Conservation (phyloP, 2,888 invertebrate species). For the Perithous albicinctus region DNA sequence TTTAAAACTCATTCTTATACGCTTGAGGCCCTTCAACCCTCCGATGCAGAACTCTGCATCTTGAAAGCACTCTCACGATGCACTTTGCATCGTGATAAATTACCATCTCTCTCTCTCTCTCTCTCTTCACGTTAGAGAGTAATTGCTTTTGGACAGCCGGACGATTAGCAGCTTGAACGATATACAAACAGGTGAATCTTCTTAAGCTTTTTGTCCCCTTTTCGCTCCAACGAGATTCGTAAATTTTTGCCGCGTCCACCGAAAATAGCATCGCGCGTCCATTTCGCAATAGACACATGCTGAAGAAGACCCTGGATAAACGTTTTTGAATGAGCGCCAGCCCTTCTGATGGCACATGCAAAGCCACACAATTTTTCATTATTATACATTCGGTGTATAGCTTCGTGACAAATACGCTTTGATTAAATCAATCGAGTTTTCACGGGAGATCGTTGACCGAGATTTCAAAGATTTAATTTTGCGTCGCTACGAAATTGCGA, state of each 20-base stretch:
- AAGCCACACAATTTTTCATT: background rate
- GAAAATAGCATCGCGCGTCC: slow-evolving; percentile 41
- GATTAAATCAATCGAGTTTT: background rate
- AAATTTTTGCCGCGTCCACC: slow-evolving; percentile 4
- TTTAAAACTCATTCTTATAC: background rate
- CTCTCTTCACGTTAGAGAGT: background rate
- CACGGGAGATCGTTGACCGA: too few relatives aligned
- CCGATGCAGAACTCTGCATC: background rate
- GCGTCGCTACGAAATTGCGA: too few relatives aligned
- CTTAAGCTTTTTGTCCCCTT: background rate
- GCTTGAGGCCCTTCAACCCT: background rate
- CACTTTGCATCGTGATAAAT: slow-evolving; percentile 2
- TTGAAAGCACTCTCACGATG: background rate
- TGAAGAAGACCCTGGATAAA: slow-evolving; percentile 9
- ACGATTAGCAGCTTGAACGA: slow-evolving; percentile 2
- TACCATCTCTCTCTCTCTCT: too few relatives aligned
- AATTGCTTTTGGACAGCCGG: slow-evolving; percentile 13
- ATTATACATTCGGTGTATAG: background rate
- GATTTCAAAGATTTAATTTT: too few relatives aligned
- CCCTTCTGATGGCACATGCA: background rate
- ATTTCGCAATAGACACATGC: slow-evolving; percentile 12
- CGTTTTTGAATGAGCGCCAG: slow-evolving; percentile 32
- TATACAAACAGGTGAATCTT: background rate
- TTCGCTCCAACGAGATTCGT: background rate
- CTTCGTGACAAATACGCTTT: background rate